Evolutionary conservation across 2,797 vertebrate genomes (phyloP), one percentile per base, ranked within the genome.

Genomic region (Microctenopoma stevenorrisi): DNA sequence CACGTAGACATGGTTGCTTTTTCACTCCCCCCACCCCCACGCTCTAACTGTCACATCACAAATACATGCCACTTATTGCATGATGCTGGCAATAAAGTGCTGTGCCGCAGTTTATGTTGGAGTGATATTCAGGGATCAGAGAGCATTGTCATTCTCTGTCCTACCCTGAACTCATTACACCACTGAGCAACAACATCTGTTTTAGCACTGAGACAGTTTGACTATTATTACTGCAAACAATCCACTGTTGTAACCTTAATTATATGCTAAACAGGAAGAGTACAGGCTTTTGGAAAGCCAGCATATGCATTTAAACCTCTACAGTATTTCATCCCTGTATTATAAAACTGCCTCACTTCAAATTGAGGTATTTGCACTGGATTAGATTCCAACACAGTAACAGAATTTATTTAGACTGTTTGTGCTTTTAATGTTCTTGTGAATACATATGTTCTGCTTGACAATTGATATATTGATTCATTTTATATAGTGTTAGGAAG

Each of bases 81-180:
- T 86, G 90, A 91, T 89, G 84, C 72, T 28, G 64, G 83, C 91
- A 87, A 91, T 93, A 92, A 93, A 92, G 30, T 68, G 58, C 70
- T 54, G 82, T 57, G 77, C 72, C 77, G 78, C 81, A 79, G 78
- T 92, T 92, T 88, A 86, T 80, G 74, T 81, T 77, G 61, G 72
- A 79, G 78, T 93, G 91, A 87, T 88, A 92, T 93, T 92, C 91
- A 93, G 87, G 91, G 91, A 92, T 93, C 91, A 93, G 85, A 79
- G 88, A 90, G 88, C 91, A 90, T 90, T 88, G 89, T 84, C 89
- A 89, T 92, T 88, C 86, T 83, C 79, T 68, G 84, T 83, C 83
- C 86, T 68, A 64, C 84, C 80, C 70, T 73, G 80, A 84, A 82
- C 86, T 86, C 88, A 84, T 90, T 89, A 92, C 85, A 66, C 62